Evolutionary conservation across 2,113 vertebrate genomes (phyloP).

Genomic region (Hylia prasina): DNA sequence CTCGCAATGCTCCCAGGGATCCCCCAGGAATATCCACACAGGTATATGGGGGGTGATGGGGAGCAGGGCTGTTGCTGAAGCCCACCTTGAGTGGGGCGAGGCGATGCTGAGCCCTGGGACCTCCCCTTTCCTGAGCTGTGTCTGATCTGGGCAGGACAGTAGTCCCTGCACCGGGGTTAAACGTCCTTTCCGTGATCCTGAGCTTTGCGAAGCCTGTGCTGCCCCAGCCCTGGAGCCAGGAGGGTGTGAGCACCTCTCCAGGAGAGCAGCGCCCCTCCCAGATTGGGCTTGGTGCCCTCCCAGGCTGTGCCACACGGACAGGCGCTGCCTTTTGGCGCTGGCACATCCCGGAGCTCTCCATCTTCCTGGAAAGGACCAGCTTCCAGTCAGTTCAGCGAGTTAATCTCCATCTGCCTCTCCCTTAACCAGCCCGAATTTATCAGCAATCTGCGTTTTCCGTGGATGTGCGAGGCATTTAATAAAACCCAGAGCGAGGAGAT

Average conservation of each 20-base stretch:
- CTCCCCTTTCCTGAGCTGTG: fast-evolving
- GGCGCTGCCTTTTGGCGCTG: background rate
- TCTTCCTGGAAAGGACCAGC: background rate
- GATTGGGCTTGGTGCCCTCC: fast-evolving
- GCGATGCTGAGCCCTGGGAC: background rate
- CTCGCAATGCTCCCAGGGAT: fast-evolving
- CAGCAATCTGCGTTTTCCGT: slow-evolving; percentile 12
- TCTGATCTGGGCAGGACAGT: background rate
- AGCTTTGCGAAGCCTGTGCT: background rate
- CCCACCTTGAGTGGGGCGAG: fast-evolving
- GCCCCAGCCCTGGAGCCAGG: fast-evolving
- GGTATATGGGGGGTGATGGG: background rate
- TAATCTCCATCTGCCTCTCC: background rate
- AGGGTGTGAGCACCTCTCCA: background rate
- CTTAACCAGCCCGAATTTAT: background rate
- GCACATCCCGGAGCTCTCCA: background rate
- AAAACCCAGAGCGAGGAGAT: slow-evolving; percentile 51
- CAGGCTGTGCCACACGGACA: background rate
- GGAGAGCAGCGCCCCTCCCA: background rate
- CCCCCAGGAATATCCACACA: background rate
- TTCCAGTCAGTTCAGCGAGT: background rate
- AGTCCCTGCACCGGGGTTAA: background rate
- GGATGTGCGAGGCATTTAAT: slow-evolving; percentile 55
- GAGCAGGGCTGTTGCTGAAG: background rate
- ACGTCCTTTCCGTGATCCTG: background rate